Percentiles rank a stretch among this genome's conserved stretches.
Conservation (phyloP, 2,113 vertebrate species). For the Neoarius graeffei region DNA sequence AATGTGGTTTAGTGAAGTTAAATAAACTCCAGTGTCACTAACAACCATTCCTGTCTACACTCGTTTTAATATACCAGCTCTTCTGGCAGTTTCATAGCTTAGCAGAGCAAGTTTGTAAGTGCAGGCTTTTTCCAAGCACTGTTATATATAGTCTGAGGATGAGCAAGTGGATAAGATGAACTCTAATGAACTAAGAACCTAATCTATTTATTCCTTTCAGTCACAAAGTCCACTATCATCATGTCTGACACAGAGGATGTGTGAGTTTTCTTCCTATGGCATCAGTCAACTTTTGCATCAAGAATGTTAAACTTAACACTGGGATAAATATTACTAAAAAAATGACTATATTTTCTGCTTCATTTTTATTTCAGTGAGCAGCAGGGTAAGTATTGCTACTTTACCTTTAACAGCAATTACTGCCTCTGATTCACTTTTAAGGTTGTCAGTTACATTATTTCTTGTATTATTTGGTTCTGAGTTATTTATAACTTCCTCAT, state of each 20-base stretch:
- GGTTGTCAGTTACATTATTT: neutral
- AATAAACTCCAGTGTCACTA: neutral
- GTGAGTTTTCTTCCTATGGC: slow-evolving; percentile 76
- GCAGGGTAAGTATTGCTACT: slow-evolving; percentile 82
- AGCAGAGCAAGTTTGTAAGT: neutral
- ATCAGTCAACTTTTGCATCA: neutral
- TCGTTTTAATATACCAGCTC: neutral
- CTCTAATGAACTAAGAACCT: slow-evolving; percentile 27
- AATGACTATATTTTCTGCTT: slow-evolving; percentile 31
- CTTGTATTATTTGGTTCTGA: neutral
- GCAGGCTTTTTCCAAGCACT: slow-evolving; percentile 6
- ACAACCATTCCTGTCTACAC: neutral
- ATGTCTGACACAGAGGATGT: slow-evolving; percentile 94
- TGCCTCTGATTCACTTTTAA: neutral
- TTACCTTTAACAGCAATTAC: neutral
- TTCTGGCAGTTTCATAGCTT: neutral
- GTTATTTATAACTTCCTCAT: neutral
- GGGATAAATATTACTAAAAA: neutral
- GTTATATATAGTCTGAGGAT: slow-evolving; percentile 20
- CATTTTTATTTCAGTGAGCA: slow-evolving; percentile 78
- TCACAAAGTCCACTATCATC: slow-evolving; percentile 74
- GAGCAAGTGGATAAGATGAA: neutral
- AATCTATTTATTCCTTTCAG: slow-evolving; percentile 63
- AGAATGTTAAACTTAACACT: neutral
- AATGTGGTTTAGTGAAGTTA: slow-evolving; percentile 3